These are phyloP conservation scores for Actinia equina DNA, from an alignment of 64 coral and sea anemone species.

Conservation along the genomic window DNA sequence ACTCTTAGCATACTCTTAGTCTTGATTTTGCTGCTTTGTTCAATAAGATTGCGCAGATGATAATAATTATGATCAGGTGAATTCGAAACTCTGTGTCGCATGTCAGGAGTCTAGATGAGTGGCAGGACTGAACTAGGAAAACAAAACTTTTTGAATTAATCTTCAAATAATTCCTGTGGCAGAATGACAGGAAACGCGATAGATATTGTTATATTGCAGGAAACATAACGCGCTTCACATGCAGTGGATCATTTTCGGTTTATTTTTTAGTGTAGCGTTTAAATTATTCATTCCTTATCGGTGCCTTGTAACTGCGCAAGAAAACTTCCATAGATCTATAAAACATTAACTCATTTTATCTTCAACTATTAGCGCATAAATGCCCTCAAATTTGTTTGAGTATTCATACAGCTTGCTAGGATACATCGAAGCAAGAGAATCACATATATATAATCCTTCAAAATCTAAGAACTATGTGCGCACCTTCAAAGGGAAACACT, in stretches of 20 bases:
- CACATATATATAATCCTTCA: too few relatives aligned
- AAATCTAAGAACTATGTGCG: too few relatives aligned
- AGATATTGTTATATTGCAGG: not conserved
- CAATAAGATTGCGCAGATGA: not conserved
- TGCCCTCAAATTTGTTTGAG: not conserved
- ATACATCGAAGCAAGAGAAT: not conserved
- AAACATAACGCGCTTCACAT: not conserved
- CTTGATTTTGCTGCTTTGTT: not conserved
- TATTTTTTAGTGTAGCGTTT: not conserved
- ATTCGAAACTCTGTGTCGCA: not conserved
- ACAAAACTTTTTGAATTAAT: not conserved
- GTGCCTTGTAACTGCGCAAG: not conserved
- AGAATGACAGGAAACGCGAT: not conserved
- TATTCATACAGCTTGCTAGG: not conserved
- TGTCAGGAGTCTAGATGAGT: not conserved
- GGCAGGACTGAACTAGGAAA: not conserved
- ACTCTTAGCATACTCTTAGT: constrained; percentile 3
- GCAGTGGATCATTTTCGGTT: not conserved
- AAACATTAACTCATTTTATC: not conserved
- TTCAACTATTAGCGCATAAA: not conserved
- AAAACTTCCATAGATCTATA: not conserved
- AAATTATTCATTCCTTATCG: not conserved
- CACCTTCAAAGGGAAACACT: too few relatives aligned
- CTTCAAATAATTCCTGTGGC: not conserved
- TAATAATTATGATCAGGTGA: not conserved